Conservation (phyloP, 2,888 invertebrate species). For the Volucella inflata region DNA sequence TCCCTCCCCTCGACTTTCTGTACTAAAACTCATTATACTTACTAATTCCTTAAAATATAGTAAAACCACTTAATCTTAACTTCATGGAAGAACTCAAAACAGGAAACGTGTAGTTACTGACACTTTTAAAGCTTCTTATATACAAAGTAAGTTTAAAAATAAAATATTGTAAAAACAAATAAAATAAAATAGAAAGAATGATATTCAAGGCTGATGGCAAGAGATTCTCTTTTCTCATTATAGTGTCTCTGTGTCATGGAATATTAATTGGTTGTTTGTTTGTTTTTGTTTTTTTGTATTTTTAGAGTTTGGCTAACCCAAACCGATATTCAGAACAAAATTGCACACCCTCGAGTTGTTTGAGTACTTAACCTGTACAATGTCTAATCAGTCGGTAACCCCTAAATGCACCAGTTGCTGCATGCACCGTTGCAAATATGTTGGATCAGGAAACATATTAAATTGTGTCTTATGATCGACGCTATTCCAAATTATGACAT, state of each 20-base stretch:
- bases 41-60: constrained; percentile 1
- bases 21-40: constrained; percentile 1
- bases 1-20: constrained; percentile 27
- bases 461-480: constrained; percentile 94
- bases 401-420: constrained; percentile 84
- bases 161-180: constrained; percentile 1
- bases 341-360: constrained; percentile 80
- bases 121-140: constrained; percentile 74
- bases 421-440: constrained; percentile 87
- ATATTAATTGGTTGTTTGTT: not conserved
- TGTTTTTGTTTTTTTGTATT: constrained; percentile 36
- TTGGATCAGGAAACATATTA: constrained; percentile 91
- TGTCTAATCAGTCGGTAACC: constrained; percentile 82
- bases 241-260: constrained; percentile 51
- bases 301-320: constrained; percentile 72
- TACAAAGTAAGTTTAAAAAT: constrained; percentile 54
- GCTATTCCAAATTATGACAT: constrained; percentile 96
- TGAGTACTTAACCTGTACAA: constrained; percentile 47
- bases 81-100: constrained; percentile 70
- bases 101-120: constrained; percentile 73
- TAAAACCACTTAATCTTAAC: constrained; percentile 39
- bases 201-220: constrained; percentile 63
- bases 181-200: constrained; percentile 20
- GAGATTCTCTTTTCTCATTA: constrained; percentile 55
- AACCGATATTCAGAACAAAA: constrained; percentile 74